Conservation (phyloP, 2,113 vertebrate genomes). For the Oxygymnocypris stewartii region DNA sequence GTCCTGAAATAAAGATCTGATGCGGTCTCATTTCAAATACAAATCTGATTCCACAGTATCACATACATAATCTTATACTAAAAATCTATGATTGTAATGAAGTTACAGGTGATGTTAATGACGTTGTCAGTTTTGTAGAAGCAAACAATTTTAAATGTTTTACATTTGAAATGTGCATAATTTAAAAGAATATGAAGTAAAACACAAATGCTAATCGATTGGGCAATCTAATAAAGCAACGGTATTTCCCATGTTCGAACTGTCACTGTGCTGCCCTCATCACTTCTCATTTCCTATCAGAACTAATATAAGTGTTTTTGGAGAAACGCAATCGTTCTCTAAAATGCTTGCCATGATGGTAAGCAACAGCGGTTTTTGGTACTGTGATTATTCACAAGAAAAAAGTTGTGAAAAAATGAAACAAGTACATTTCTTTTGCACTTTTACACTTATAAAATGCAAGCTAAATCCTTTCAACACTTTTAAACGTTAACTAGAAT, state of each 20-base stretch:
- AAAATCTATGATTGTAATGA: neutral
- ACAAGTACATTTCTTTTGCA: neutral
- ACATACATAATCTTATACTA: neutral
- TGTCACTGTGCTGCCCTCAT: neutral
- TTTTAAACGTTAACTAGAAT: neutral
- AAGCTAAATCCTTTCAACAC: neutral
- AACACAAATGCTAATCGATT: neutral
- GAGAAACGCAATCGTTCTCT: neutral
- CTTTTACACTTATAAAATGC: neutral
- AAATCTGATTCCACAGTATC: neutral
- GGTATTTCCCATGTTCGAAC: neutral
- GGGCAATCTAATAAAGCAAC: neutral
- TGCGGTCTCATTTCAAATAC: neutral
- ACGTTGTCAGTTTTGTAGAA: neutral
- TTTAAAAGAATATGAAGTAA: neutral
- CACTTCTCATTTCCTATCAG: neutral
- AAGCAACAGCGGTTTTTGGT: neutral
- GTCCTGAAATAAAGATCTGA: neutral
- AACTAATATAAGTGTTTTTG: neutral
- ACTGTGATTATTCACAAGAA: neutral
- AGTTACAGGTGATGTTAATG: neutral
- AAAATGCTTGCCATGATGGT: neutral
- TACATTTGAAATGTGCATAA: no score
- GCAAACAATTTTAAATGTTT: neutral
- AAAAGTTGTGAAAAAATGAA: neutral